Evolutionary conservation across 1,140 invertebrate species (phyloP).

Genomic region (Cataglyphis hispanica): DNA sequence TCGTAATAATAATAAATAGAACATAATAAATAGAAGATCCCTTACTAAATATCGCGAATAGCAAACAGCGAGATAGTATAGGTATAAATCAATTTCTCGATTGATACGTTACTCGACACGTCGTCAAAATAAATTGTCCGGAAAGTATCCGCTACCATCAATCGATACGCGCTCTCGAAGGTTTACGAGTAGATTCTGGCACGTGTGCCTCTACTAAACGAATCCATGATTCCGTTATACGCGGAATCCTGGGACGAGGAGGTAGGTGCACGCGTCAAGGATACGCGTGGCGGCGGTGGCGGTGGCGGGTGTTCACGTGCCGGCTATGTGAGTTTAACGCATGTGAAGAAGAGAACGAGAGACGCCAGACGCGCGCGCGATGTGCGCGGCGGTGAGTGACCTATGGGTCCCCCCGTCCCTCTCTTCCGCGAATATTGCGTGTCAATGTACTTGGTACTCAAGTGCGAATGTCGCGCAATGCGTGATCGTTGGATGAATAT

Average conservation of each 20-base stretch:
- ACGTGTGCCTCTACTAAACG: conserved; percentile 71
- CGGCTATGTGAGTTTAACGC: conserved; percentile 29
- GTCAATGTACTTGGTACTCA: conserved; percentile 78
- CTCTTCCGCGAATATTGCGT: conserved; percentile 76
- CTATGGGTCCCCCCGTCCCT: conserved; percentile 79
- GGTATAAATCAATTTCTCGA: background rate
- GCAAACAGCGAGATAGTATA: background rate
- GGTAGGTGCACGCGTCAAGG: conserved; percentile 64
- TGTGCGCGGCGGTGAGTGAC: conserved; percentile 83
- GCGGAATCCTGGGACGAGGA: conserved; percentile 70
- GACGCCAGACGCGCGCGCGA: conserved; percentile 48
- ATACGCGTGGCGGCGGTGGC: conserved; percentile 50
- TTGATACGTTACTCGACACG: background rate
- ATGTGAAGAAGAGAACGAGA: conserved; percentile 26
- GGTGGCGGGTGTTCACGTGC: conserved; percentile 43
- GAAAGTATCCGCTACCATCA: background rate
- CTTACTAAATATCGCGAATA: background rate
- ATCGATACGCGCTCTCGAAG: background rate
- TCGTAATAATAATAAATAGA: background rate
- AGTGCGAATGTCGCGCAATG: conserved; percentile 4
- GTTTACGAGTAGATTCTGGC: conserved; percentile 66
- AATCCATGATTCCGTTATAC: conserved; percentile 79
- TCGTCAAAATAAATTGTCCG: background rate
- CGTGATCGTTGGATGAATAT: background rate
- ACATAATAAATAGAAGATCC: too few relatives aligned